Percentiles rank a stretch among this genome's conserved stretches.
Evolutionary conservation across 2,888 invertebrate genomes (phyloP).

Genomic region (Ophraella communa): DNA sequence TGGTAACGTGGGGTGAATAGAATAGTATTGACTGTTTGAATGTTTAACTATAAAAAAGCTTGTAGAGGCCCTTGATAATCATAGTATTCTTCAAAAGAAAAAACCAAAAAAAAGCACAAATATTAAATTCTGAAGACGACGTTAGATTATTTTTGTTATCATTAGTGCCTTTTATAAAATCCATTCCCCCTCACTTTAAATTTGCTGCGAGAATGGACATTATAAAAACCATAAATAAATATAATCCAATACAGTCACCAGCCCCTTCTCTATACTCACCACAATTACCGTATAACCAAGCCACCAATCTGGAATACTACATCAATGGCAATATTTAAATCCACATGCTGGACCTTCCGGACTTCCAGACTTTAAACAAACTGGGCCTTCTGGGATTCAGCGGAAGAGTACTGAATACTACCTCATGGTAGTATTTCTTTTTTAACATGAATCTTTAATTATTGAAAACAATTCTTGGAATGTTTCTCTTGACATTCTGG

Average conservation of each 20-base stretch:
- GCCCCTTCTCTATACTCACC: background rate
- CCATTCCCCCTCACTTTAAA: conserved; percentile 17
- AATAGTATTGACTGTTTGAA: too few relatives aligned
- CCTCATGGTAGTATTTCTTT: conserved; percentile 27
- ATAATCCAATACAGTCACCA: conserved; percentile 8
- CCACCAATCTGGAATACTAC: conserved; percentile 14
- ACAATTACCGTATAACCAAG: background rate
- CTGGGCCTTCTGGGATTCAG: conserved; percentile 19
- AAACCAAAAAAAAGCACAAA: conserved; percentile 20
- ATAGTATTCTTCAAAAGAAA: conserved; percentile 22
- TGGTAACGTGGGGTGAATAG: too few relatives aligned
- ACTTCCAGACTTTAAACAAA: conserved; percentile 16
- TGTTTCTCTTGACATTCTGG: too few relatives aligned
- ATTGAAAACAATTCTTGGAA: too few relatives aligned
- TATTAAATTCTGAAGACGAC: conserved; percentile 12
- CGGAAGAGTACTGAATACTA: conserved; percentile 13
- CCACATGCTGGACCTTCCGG: conserved; percentile 19
- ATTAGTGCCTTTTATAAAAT: conserved; percentile 12
- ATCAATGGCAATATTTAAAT: conserved; percentile 13
- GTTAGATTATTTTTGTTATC: conserved; percentile 21
- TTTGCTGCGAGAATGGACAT: conserved; percentile 14
- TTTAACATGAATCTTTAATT: too few relatives aligned
- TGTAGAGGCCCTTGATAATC: conserved; percentile 24
- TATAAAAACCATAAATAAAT: conserved; percentile 12
- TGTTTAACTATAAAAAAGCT: too few relatives aligned